phyloP scores from a whole-genome alignment of 2,888 invertebrate genomes.

The Pseudococcus longispinus region DNA sequence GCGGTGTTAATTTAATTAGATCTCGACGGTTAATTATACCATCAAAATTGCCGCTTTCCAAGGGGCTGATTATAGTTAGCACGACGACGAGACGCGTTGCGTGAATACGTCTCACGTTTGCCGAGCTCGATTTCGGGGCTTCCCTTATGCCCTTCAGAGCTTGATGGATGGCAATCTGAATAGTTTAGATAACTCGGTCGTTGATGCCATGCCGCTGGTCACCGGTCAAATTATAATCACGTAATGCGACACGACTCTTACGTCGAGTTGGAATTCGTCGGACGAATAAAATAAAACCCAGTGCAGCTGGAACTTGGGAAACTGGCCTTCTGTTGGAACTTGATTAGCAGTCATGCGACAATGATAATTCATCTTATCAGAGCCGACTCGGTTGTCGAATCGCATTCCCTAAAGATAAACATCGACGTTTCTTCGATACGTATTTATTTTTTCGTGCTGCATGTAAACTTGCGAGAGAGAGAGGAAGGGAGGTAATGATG shows the following conservation, averaged over 20 bases:
- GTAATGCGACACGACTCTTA: neutral
- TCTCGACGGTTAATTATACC: constrained; percentile 15
- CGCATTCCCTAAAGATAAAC: neutral
- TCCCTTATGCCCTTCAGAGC: neutral
- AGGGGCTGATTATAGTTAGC: neutral
- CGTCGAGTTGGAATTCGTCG: neutral
- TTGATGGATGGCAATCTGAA: constrained; percentile 4
- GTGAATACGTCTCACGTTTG: neutral
- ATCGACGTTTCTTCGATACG: neutral
- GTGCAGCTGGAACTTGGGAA: neutral
- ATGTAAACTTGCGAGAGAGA: rapidly evolving
- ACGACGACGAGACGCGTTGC: neutral
- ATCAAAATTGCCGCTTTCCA: neutral
- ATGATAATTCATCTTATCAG: neutral
- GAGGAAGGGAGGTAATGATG: neutral
- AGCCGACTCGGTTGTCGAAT: neutral
- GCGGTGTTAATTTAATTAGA: constrained; percentile 18
- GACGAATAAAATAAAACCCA: too few species aligned
- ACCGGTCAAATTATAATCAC: neutral
- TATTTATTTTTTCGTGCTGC: neutral
- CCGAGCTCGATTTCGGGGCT: neutral
- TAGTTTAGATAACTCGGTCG: neutral
- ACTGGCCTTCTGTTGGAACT: neutral
- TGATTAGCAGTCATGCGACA: constrained; percentile 1
- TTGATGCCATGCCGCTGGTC: neutral